Base-by-base conservation (phyloP, 2,888 invertebrate species). In the Crioceris asparagi region DNA sequence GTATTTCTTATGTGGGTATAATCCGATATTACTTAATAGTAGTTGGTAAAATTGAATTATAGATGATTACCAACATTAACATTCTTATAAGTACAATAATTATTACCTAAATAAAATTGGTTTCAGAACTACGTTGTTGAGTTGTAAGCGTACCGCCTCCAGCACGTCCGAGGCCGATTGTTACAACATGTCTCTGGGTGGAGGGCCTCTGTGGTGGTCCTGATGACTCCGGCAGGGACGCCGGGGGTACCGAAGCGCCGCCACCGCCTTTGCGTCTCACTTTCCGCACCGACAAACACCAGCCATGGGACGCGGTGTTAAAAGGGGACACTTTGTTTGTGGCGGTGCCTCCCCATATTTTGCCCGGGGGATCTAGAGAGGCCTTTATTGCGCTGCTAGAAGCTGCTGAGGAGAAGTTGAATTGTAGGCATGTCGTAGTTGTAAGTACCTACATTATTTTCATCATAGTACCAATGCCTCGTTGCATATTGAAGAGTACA, bases 161-260 rank as follows among this genome's bases (percentile, higher is more conserved):
- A 77, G 77, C 67, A 76, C 73, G 60, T 74, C 77, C 63, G 77
- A 77, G 68, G 75, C 75, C 70, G 77, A 78, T 63, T 78, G 77
- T 62, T 79, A 76, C 67, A 79, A 76, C 75, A 76, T 79, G 75
- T 80, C 90, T 83, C 86, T 93, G 84, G 92, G 91, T 69, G 84
- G 88, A 77, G 92, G 92, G 92, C 93, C 93, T 92, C 93, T 86
- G 93, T 93, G 87, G 88, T 93, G 92, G 86, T 94, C 93, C 93
- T 96, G 94, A 94, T 93, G 93, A 90, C 92, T 93, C 80, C 79
- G 91, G 92, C 49, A 76, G 79, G 79, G 76, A 77, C 75, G 75
- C 58, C 61, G 60, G 79, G 80, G 76, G 78, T 77, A 54, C 58
- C 55, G 55, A 57, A 50, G 55, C 60, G 57, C 60, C 62, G 51